A percentile compares a stretch with the other conserved stretches of the same genome.
Conservation (phyloP, 2,888 invertebrate species). For the Trissoscelio sp. region DNA sequence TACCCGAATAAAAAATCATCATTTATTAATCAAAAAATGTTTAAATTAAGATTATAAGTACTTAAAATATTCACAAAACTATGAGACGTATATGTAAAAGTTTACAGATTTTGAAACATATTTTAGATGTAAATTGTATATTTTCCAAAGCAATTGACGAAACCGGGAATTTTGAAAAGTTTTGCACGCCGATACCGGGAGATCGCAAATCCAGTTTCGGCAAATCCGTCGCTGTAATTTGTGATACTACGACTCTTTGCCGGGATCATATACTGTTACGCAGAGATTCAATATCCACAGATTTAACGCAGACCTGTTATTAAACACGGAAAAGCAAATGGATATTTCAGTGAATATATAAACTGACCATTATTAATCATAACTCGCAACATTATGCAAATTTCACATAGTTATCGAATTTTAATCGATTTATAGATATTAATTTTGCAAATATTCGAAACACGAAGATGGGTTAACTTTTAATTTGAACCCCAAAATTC, state of each 20-base stretch:
- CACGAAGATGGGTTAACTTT: background rate
- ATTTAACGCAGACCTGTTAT: constrained; percentile 16
- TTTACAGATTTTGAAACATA: too few relatives aligned
- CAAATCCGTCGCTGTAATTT: constrained; percentile 44
- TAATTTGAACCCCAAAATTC: background rate
- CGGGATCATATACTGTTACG: constrained; percentile 37
- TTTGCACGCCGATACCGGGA: constrained; percentile 29
- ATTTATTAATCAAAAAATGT: too few relatives aligned
- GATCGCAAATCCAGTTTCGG: constrained; percentile 48
- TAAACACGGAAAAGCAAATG: constrained; percentile 15
- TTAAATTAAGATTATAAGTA: too few relatives aligned
- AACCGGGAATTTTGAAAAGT: constrained; percentile 20
- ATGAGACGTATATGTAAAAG: background rate
- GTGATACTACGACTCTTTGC: constrained; percentile 23
- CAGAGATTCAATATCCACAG: constrained; percentile 35
- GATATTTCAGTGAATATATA: constrained; percentile 8
- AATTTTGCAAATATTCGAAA: constrained; percentile 4
- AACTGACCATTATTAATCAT: constrained; percentile 4
- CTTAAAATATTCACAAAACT: background rate
- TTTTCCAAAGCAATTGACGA: constrained; percentile 26
- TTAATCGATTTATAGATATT: background rate
- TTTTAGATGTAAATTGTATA: constrained; percentile 24
- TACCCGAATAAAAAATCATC: too few relatives aligned
- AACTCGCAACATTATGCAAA: background rate
- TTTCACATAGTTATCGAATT: background rate